phyloP scores from a whole-genome alignment of 2,888 invertebrate species.

The Linnaemya tessellans region DNA sequence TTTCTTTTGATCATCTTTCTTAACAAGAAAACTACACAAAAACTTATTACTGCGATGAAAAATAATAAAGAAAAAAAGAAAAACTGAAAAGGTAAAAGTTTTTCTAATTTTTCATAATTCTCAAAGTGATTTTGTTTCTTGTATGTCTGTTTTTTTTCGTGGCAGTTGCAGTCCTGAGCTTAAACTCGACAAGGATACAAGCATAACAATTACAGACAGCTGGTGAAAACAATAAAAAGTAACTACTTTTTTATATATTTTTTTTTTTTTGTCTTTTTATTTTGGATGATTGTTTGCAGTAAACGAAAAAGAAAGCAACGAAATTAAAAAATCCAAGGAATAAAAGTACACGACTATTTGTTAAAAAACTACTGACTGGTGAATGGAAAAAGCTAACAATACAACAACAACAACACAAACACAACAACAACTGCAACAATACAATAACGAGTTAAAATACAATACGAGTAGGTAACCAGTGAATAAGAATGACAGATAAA shows the following conservation, averaged over 20 bases:
- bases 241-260: slow-evolving; percentile 3
- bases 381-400: slow-evolving; percentile 13
- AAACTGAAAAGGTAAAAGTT: neutral
- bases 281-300: neutral
- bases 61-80: neutral
- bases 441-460: neutral
- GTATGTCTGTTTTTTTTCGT: no score
- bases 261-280: neutral
- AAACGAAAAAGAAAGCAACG: slow-evolving; percentile 1
- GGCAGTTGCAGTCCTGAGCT: neutral
- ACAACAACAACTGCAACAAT: neutral
- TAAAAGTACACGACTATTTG: slow-evolving; percentile 28
- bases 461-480: neutral
- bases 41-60: neutral
- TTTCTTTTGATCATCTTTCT: neutral
- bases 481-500: neutral
- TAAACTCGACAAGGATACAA: neutral
- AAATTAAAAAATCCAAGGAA: neutral
- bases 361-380: slow-evolving; percentile 27
- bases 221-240: slow-evolving; percentile 31
- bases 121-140: neutral
- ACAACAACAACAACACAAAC: neutral
- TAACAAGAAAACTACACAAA: neutral
- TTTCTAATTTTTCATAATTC: slow-evolving; percentile 6
- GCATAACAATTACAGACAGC: neutral